Base-by-base conservation (phyloP, 2,888 invertebrate genomes). In the Lycaena phlaeas region DNA sequence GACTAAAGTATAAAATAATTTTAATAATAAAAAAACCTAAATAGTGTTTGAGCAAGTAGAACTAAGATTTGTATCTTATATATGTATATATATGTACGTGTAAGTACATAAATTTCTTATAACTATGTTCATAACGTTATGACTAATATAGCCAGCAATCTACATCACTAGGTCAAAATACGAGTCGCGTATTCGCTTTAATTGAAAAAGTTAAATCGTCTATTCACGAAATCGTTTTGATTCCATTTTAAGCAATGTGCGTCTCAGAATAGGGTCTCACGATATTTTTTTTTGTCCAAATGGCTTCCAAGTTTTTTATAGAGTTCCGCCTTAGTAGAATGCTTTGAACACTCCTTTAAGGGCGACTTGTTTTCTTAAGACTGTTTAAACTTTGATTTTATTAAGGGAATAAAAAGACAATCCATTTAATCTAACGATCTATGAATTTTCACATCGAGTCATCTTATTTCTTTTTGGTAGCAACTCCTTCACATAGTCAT, bases 181-280 rank as follows among this genome's bases (percentile, higher is more conserved):
- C 42, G 48, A 53, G 50, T 54, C 53, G 53, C 42, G 40, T 30
- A 41, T 49, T 45, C 37, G 44, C 41, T 52, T 50, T 54, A 51
- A 54, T 54, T 54, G 53, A 54, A 54, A 54, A 54, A 79, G 79
- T 79, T 78, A 69, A 75, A 75, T 72, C 70, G 67, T 54, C 64
- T 67, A 70, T 76, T 77, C 64, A 63, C 58, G 58, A 61, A 61
- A 68, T 61, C 66, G 61, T 63, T 63, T 67, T 53, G 48, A 56
- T 53, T 59, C 62, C 62, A 62, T 45, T 48, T 46, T 52, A 41
- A 44, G 44, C 42, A 34, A 38, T 42, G 41, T 44, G 31, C 49
- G 45, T 56, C 49, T 51, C 49, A 46, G 47, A 45, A 48, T 47
- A 44, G 47, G 47, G 48, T 43, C 45, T 38, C 46, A 43, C 40